Percentiles rank a stretch among this genome's conserved stretches.
phyloP scores from a whole-genome alignment of 2,888 invertebrate genomes.

The Coenonympha glycerion region DNA sequence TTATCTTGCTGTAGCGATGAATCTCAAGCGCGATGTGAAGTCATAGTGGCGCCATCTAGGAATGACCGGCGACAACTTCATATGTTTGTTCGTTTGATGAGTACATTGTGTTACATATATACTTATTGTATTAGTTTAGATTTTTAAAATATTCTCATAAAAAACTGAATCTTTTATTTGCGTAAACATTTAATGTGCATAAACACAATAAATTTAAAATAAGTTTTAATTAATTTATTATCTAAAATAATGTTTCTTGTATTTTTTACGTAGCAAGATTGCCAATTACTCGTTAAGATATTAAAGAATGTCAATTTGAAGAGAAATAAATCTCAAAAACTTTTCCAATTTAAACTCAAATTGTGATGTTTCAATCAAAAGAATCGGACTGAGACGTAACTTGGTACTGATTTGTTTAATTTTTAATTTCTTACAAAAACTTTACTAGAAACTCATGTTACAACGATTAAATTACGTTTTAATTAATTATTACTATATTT shows the following conservation, averaged over 20 bases:
- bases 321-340: slow-evolving; percentile 24
- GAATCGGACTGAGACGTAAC: slow-evolving; percentile 4
- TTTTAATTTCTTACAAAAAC: slow-evolving; percentile 1
- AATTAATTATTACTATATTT: no score
- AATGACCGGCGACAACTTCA: no score
- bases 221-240: not conserved
- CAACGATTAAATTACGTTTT: no score
- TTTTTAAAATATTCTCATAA: no score
- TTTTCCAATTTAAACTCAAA: slow-evolving; percentile 37
- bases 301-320: slow-evolving; percentile 25
- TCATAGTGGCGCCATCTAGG: no score
- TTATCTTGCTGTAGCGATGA: no score
- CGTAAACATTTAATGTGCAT: no score
- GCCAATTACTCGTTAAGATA: slow-evolving; percentile 22
- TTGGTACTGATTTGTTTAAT: not conserved
- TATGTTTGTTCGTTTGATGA: no score
- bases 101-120: no score
- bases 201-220: not conserved
- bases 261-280: slow-evolving; percentile 5
- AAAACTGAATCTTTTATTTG: no score
- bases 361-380: slow-evolving; percentile 32
- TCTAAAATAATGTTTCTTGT: not conserved
- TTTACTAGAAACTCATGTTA: not conserved
- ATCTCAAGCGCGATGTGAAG: no score
- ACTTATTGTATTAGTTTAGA: no score